phyloP scores from a whole-genome alignment of 1,140 invertebrate species.

The Akabosia matsudoensis region DNA sequence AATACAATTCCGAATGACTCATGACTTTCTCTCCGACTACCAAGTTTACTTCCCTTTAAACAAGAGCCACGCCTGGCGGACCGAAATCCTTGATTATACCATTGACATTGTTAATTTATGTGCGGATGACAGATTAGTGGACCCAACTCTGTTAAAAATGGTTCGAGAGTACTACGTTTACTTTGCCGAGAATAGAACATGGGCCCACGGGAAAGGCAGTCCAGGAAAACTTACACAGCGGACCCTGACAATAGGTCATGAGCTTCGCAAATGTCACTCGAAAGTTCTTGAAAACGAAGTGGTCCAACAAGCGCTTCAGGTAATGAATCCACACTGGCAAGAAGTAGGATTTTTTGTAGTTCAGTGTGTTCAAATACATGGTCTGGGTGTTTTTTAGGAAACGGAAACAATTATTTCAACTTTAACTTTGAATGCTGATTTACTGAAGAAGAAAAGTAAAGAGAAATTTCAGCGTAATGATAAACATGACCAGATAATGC shows the following conservation, averaged over 20 bases:
- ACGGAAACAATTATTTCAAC: too few relatives aligned
- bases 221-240: neutral
- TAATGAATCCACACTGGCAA: neutral
- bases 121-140: neutral
- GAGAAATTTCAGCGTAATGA: neutral
- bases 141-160: neutral
- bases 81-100: neutral
- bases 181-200: neutral
- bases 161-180: neutral
- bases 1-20: neutral
- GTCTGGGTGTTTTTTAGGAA: too few relatives aligned
- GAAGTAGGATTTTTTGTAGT: too few relatives aligned
- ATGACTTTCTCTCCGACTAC: neutral
- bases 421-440: too few relatives aligned
- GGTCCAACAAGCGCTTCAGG: neutral
- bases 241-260: neutral
- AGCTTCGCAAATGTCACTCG: neutral
- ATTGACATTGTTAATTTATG: neutral
- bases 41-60: slow-evolving; percentile 8
- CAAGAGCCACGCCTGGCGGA: neutral
- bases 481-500: neutral
- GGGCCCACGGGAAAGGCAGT: neutral
- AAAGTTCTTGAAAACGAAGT: neutral
- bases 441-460: too few relatives aligned
- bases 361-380: too few relatives aligned